These are phyloP conservation scores for Mythimna vitellina DNA, from an alignment of 2,888 invertebrate species.

Conservation along the genomic window DNA sequence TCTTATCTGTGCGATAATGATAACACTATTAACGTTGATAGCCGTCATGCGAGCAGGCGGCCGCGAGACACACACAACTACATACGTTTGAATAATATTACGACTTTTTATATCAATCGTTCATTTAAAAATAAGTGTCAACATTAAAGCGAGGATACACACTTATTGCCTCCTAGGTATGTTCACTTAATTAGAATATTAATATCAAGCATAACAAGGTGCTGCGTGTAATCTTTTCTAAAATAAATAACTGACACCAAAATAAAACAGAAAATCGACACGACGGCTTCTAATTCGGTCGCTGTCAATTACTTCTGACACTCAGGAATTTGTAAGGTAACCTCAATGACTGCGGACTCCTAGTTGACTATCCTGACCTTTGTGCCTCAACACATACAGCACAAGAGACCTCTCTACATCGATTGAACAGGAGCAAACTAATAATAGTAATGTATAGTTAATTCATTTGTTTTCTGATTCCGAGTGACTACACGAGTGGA, in stretches of 20 bases:
- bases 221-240: neutral
- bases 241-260: neutral
- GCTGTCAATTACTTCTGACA: neutral
- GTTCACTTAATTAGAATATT: neutral
- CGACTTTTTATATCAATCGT: constrained; percentile 20
- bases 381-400: neutral
- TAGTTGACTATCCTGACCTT: neutral
- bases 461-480: neutral
- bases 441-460: neutral
- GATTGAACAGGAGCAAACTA: neutral
- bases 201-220: neutral
- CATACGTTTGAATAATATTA: constrained; percentile 20
- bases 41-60: constrained; percentile 3
- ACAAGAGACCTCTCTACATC: neutral
- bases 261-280: neutral
- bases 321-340: too few species aligned
- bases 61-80: neutral
- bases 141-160: neutral
- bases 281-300: neutral
- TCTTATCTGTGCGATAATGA: constrained; percentile 42
- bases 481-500: neutral
- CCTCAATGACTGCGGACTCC: neutral
- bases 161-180: neutral
- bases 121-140: neutral
- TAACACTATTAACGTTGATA: constrained; percentile 34